phyloP scores from a whole-genome alignment of 2,113 vertebrate species.

The Martes martes region DNA sequence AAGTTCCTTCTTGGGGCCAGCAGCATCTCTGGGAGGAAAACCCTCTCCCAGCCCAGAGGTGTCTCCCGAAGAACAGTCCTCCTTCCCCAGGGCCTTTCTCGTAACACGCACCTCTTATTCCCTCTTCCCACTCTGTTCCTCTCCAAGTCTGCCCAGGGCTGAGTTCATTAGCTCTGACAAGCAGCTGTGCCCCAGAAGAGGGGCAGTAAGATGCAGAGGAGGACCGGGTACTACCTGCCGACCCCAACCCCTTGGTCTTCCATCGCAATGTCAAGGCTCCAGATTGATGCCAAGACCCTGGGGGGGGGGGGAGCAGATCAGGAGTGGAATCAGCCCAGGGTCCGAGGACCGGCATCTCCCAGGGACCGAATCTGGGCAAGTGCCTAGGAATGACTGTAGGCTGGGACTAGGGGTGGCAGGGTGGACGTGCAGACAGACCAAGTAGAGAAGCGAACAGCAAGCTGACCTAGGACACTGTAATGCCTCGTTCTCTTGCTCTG shows the following conservation, averaged over 20 bases:
- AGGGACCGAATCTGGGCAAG: background rate
- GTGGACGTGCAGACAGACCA: background rate
- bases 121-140: background rate
- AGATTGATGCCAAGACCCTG: background rate
- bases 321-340: background rate
- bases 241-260: background rate
- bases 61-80: background rate
- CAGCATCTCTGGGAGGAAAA: background rate
- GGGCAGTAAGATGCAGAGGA: background rate
- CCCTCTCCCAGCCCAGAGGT: background rate
- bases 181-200: conserved; percentile 18
- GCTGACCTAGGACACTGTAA: background rate
- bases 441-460: background rate
- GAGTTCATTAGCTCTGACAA: conserved; percentile 52
- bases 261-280: background rate
- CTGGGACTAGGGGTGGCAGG: background rate
- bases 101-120: background rate
- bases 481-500: background rate
- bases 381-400: background rate
- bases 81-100: background rate
- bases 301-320: no score
- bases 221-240: conserved; percentile 44
- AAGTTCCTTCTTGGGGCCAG: background rate
- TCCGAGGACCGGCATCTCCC: accelerated
- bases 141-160: background rate